These are phyloP conservation scores for Drosophila lini DNA, from an alignment of 1,140 invertebrate species.

Conservation along the genomic window DNA sequence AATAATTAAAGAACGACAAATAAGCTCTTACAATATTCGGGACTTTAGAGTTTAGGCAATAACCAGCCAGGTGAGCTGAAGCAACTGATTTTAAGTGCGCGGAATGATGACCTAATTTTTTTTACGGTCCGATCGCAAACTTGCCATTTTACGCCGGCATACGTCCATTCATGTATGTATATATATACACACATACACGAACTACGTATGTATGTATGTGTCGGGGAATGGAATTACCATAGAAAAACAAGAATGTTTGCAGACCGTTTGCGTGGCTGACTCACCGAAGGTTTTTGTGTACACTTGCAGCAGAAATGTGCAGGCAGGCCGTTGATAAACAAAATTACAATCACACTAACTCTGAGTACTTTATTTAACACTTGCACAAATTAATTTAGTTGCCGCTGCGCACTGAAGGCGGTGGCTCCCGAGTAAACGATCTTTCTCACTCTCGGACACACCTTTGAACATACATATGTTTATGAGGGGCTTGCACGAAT, in stretches of 20 bases:
- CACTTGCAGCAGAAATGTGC: background rate
- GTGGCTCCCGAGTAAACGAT: conserved; percentile 17
- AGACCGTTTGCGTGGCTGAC: conserved; percentile 31
- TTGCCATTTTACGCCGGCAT: conserved; percentile 12
- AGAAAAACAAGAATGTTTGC: conserved; percentile 12
- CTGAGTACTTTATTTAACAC: background rate
- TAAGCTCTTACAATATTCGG: background rate
- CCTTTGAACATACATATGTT: background rate
- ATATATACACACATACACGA: conserved; percentile 5
- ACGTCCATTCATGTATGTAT: background rate
- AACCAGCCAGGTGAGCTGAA: background rate
- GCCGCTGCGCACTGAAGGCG: conserved; percentile 44
- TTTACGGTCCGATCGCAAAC: conserved; percentile 3
- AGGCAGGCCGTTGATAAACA: background rate
- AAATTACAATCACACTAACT: background rate
- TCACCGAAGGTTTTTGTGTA: conserved; percentile 25
- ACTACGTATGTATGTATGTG: background rate
- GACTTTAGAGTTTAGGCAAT: conserved; percentile 1
- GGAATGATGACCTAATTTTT: conserved; percentile 30
- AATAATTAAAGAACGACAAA: conserved; percentile 1
- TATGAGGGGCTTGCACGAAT: conserved; percentile 8
- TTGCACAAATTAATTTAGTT: conserved; percentile 54
- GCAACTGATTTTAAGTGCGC: background rate
- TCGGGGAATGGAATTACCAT: conserved; percentile 9
- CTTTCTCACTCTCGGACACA: background rate